phyloP scores from a whole-genome alignment of 2,797 vertebrate species.

The Erethizon dorsatum region DNA sequence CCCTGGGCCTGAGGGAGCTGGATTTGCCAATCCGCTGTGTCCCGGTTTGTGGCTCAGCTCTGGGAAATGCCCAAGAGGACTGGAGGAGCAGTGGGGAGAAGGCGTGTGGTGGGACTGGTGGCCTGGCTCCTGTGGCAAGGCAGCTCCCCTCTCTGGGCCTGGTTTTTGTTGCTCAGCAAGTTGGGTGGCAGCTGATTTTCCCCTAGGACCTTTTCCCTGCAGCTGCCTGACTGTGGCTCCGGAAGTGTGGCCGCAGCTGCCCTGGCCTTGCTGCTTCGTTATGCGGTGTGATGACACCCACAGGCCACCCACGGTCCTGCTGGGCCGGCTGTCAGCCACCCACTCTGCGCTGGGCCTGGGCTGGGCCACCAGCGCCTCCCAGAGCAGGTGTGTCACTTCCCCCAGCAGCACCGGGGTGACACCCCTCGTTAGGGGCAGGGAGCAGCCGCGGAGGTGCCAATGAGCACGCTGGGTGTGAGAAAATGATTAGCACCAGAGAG shows the following conservation, averaged over 20 bases:
- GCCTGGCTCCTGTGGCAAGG: neutral
- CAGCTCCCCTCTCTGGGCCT: neutral
- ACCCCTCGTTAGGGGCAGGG: slow-evolving; percentile 72
- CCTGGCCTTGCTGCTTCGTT: slow-evolving; percentile 7
- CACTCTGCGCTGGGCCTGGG: neutral
- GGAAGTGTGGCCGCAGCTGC: neutral
- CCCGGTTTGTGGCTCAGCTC: neutral
- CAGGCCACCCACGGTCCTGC: neutral
- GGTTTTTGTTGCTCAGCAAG: neutral
- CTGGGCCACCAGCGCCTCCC: neutral
- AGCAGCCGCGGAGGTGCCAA: slow-evolving; percentile 53
- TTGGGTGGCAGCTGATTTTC: neutral
- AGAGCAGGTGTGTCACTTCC: slow-evolving; percentile 75
- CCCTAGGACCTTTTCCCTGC: neutral
- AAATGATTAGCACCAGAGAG: slow-evolving; percentile 80
- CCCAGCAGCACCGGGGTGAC: slow-evolving; percentile 67
- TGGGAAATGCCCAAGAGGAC: neutral
- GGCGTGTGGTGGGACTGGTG: neutral
- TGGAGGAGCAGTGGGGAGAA: neutral
- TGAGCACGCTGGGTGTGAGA: slow-evolving; percentile 73
- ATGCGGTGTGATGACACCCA: neutral
- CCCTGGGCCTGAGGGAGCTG: neutral
- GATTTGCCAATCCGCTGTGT: neutral
- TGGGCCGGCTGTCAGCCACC: neutral
- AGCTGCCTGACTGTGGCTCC: neutral